These are phyloP conservation scores for Agraylea sexmaculata DNA, from an alignment of 1,140 invertebrate species.

Conservation along the genomic window DNA sequence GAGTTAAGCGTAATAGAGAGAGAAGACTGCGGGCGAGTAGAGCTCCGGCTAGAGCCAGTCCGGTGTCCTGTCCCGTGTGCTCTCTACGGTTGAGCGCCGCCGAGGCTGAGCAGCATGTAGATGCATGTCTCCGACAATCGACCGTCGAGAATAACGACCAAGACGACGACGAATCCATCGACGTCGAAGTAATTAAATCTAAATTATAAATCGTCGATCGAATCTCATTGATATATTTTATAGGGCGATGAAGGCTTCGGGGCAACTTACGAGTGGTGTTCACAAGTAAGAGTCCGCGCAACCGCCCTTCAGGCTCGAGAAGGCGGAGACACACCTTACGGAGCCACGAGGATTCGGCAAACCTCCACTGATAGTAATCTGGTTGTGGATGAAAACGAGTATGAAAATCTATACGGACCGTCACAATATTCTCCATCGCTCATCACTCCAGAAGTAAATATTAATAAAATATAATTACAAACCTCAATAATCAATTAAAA, in stretches of 20 bases:
- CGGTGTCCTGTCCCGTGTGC: conserved; percentile 15
- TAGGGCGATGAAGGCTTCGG: conserved; percentile 8
- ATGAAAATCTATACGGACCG: conserved; percentile 73
- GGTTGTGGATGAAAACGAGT: conserved; percentile 56
- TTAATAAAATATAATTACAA: too few species aligned
- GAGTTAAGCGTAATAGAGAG: conserved; percentile 15
- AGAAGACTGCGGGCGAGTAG: conserved; percentile 12
- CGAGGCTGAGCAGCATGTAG: conserved; percentile 24
- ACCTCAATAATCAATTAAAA: too few species aligned
- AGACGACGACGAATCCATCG: conserved; percentile 34
- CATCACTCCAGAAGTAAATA: conserved; percentile 55
- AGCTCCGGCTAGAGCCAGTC: not conserved
- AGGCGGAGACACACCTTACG: conserved; percentile 18
- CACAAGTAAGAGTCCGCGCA: conserved; percentile 32
- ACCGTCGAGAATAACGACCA: conserved; percentile 27
- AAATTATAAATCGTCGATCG: not conserved
- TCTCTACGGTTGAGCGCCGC: conserved; percentile 5
- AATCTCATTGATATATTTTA: not conserved
- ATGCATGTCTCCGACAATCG: conserved; percentile 16
- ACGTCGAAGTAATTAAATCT: conserved; percentile 30
- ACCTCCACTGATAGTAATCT: conserved; percentile 31
- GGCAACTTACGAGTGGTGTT: conserved; percentile 29
- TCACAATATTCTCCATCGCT: conserved; percentile 59
- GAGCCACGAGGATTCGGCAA: conserved; percentile 24
- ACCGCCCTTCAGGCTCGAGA: conserved; percentile 26